Evolutionary conservation across 2,797 vertebrate genomes (phyloP), one percentile per base, ranked within the genome.

Genomic region (Pangasius mekongensis): DNA sequence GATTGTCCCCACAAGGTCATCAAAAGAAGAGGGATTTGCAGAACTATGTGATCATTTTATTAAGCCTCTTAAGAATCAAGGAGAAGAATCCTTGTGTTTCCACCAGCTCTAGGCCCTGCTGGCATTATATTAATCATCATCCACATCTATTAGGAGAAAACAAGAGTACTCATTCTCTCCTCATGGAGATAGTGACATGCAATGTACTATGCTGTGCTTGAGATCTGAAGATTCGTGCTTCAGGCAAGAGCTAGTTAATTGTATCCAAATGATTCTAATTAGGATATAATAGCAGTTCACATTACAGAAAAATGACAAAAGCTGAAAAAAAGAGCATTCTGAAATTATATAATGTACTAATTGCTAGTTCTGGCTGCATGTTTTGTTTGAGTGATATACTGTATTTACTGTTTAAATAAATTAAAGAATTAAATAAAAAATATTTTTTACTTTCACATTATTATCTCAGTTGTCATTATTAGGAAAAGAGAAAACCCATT

Each of bases 21-120:
- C 78, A 85, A 86, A 89, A 67, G 85, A 58, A 89, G 62, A 62
- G 58, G 83, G 88, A 88, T 92, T 92, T 89, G 88, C 74, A 89
- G 88, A 90, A 87, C 82, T 76, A 52, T 88, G 83, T 87, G 84
- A 85, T 90, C 85, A 11, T 91, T 87, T 89, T 89, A 87, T 91
- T 91, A 92, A 92, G 90, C 85, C 76, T 88, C 27, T 64, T 64
- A 90, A 69, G 36, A 43, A 82, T 87, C 73, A 84, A 43, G 89
- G 71, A 86, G 69, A 86, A 77, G 64, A 83, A 84, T 86, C 18
- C 47, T 66, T 74, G 76, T 81, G 73, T 86, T 86, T 76, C 84
- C 78, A 86, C 39, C 39, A 81, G 66, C 47, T 69, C 71, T 73
- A 47, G 82, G 69, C 83, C 62, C 73, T 43, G 76, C 85, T 83